Base-by-base conservation (phyloP, 1,140 invertebrate genomes). In the Monomorium pharaonis region DNA sequence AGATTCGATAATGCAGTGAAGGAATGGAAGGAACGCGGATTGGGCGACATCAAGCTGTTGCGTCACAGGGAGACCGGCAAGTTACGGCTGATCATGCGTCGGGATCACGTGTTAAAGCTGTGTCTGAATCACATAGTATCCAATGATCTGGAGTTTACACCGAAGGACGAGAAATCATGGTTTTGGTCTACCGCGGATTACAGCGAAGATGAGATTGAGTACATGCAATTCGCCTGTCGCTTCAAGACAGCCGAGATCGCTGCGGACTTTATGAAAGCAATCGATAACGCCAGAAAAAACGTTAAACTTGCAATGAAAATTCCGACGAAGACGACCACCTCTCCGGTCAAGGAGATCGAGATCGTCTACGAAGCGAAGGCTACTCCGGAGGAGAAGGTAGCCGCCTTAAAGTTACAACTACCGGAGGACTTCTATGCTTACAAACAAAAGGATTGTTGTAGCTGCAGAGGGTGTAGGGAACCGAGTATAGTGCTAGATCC, bases 41-140 rank as follows among this genome's bases (percentile, higher is more conserved):
- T n/a, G n/a, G 98, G 98, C 7, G 97, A 98, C 90, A 96, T 99
- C 0, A 99, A 99, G 95, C 96, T 99, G 54, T 94, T 99, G 3
- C 96, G 96, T 81, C 96, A 98, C 90, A 96, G 95, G 27, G 92
- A 95, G 37, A 97, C 95, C 3, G 96, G 96, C 12, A 98, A 97
- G 92, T 93, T 98, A 58, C 96, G 97, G 63, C 94, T 98, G 9
- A n/a, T n/a, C n/a, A n/a, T n/a, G n/a, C n/a, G n/a, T n/a, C n/a
- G n/a, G n/a, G n/a, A n/a, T n/a, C n/a, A n/a, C n/a, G n/a, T n/a
- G n/a, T n/a, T n/a, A n/a, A n/a, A n/a, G n/a, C n/a, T n/a, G n/a
- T n/a, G n/a, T n/a, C n/a, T n/a, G n/a, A n/a, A n/a, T n/a, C n/a
- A n/a, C n/a, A n/a, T n/a, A n/a, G n/a, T n/a, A n/a, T n/a, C n/a